A percentile compares a stretch with the other conserved stretches of the same genome.
Conservation (phyloP, 2,113 vertebrate genomes). For the Melanerpes formicivorus region DNA sequence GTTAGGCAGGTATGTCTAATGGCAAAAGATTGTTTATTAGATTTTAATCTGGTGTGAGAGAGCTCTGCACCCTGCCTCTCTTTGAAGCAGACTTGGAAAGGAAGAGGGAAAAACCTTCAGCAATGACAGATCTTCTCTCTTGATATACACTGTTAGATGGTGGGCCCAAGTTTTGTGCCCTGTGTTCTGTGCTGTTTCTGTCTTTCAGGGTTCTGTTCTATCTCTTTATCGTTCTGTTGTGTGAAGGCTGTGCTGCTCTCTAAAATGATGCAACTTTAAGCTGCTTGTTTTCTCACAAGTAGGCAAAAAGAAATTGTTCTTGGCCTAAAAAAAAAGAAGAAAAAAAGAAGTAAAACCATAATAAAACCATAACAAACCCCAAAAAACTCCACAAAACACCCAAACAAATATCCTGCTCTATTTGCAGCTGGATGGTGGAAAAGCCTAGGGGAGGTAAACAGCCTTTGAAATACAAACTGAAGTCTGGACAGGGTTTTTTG, state of each 20-base stretch:
- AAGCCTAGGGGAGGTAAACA: not conserved
- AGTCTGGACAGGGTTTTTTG: not conserved
- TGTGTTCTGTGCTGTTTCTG: not conserved
- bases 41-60: not conserved
- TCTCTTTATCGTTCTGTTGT: not conserved
- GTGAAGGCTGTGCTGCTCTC: not conserved
- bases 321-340: not conserved
- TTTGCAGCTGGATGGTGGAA: not conserved
- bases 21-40: not conserved
- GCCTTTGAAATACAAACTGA: not conserved
- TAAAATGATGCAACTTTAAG: not conserved
- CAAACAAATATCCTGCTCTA: not conserved
- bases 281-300: not conserved
- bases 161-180: not conserved
- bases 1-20: not conserved
- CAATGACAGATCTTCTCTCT: not conserved
- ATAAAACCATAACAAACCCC: too few relatives aligned
- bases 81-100: not conserved
- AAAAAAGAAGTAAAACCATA: too few relatives aligned
- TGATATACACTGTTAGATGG: not conserved
- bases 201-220: not conserved
- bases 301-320: not conserved
- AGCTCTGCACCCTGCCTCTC: not conserved
- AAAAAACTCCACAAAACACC: too few relatives aligned
- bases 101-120: not conserved